Evolutionary conservation across 2,113 vertebrate species (phyloP).

Genomic region (Psilopogon haemacephalus): DNA sequence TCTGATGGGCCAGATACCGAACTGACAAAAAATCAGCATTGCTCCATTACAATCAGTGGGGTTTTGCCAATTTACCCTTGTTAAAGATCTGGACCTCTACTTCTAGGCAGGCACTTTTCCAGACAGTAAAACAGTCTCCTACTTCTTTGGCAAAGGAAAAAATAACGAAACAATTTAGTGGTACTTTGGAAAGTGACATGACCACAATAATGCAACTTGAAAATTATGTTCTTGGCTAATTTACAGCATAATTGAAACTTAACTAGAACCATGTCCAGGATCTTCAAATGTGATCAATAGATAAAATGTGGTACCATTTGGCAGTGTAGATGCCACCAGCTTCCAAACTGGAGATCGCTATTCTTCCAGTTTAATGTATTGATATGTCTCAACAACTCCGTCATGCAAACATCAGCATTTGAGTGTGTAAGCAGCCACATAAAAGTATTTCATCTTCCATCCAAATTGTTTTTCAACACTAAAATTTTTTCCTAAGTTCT

Average conservation of each 20-base stretch:
- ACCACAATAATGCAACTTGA: neutral
- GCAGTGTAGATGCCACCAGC: neutral
- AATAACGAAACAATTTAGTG: neutral
- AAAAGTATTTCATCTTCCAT: neutral
- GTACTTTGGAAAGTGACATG: slow-evolving; percentile 6
- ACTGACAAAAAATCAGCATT: slow-evolving; percentile 39
- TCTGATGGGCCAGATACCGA: slow-evolving; percentile 62
- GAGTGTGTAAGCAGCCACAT: neutral
- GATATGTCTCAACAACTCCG: neutral
- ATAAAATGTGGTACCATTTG: neutral
- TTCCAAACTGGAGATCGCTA: neutral
- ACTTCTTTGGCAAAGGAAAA: slow-evolving; percentile 53
- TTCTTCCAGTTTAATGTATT: neutral
- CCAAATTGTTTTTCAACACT: neutral
- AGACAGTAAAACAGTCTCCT: slow-evolving; percentile 47
- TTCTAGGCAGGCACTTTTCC: slow-evolving; percentile 62
- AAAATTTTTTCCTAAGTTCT: neutral
- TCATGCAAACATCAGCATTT: neutral
- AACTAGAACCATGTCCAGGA: neutral
- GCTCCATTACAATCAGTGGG: slow-evolving; percentile 43
- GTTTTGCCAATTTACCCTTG: slow-evolving; percentile 50
- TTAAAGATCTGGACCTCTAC: slow-evolving; percentile 49
- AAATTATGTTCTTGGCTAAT: neutral
- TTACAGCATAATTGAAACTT: neutral
- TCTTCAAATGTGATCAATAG: neutral